Percentiles rank a stretch among this genome's conserved stretches.
phyloP scores from a whole-genome alignment of 2,888 invertebrate genomes.

The Onchidella celtica region DNA sequence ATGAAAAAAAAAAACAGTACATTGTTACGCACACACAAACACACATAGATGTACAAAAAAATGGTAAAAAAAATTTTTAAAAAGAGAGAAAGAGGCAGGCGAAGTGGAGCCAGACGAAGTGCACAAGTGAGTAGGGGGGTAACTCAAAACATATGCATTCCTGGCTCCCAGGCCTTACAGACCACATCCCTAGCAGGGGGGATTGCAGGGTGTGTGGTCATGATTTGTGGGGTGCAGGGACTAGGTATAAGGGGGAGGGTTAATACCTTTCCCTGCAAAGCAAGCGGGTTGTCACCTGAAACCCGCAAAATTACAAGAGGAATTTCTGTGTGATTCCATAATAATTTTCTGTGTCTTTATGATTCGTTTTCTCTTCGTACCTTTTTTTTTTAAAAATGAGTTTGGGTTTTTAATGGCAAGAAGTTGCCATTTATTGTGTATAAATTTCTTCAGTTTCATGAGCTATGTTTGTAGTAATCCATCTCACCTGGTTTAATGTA shows the following conservation, averaged over 20 bases:
- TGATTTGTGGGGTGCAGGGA: background rate
- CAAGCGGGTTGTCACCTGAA: conserved; percentile 16
- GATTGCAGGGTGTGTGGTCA: conserved; percentile 9
- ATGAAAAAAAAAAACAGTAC: conserved; percentile 21
- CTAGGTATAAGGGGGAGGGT: conserved; percentile 7
- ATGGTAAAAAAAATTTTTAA: background rate
- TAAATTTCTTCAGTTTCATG: no score
- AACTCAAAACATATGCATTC: background rate
- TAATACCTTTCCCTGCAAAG: conserved; percentile 10
- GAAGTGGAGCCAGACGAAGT: background rate
- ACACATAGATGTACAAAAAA: conserved; percentile 39
- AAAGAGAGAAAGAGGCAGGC: conserved; percentile 2
- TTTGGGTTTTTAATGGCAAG: no score
- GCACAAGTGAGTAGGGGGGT: conserved; percentile 19
- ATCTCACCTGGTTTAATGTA: no score
- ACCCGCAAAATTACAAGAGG: conserved; percentile 35
- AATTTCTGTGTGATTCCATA: conserved; percentile 30
- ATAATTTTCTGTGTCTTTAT: background rate
- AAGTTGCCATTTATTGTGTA: no score
- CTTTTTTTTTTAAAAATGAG: background rate
- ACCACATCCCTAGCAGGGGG: background rate
- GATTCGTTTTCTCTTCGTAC: background rate
- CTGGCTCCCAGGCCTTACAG: background rate
- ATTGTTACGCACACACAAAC: conserved; percentile 35
- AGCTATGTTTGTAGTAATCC: no score